Evolutionary conservation across 2,888 invertebrate genomes (phyloP).

Genomic region (Allygus modestus): DNA sequence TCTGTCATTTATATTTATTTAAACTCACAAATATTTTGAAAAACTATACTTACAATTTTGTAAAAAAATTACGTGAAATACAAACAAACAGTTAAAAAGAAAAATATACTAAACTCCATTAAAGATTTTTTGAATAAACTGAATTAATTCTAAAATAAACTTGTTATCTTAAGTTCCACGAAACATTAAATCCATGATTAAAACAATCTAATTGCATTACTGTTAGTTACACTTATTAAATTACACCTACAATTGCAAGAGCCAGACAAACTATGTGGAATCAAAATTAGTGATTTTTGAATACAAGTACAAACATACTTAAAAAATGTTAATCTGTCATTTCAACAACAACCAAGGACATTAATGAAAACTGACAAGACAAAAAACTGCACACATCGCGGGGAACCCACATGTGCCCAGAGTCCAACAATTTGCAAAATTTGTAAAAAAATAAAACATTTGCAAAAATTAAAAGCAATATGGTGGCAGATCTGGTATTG

Average conservation of each 20-base stretch:
- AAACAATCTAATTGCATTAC: too few relatives aligned
- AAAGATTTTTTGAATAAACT: too few relatives aligned
- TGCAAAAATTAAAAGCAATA: conserved; percentile 17
- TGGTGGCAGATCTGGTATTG: conserved; percentile 52
- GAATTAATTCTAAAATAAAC: too few relatives aligned
- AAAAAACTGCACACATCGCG: conserved; percentile 43
- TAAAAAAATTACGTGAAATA: too few relatives aligned
- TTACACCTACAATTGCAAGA: conserved; percentile 16
- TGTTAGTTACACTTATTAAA: background rate
- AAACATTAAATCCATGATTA: too few relatives aligned
- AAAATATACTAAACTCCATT: too few relatives aligned
- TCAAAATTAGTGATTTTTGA: background rate
- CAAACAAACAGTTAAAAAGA: too few relatives aligned
- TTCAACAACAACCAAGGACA: conserved; percentile 15
- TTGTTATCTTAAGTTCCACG: too few relatives aligned
- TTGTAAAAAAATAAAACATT: background rate
- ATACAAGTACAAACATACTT: conserved; percentile 6
- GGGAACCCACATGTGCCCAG: conserved; percentile 64
- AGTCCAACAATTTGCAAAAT: conserved; percentile 28
- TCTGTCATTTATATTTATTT: too few relatives aligned
- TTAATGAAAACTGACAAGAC: conserved; percentile 34
- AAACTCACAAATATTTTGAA: too few relatives aligned
- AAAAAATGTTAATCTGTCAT: conserved; percentile 14
- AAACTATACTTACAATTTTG: too few relatives aligned
- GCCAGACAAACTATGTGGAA: conserved; percentile 2